These are phyloP conservation scores for Argynnis bischoffii DNA, from an alignment of 2,888 invertebrate species.

Conservation along the genomic window DNA sequence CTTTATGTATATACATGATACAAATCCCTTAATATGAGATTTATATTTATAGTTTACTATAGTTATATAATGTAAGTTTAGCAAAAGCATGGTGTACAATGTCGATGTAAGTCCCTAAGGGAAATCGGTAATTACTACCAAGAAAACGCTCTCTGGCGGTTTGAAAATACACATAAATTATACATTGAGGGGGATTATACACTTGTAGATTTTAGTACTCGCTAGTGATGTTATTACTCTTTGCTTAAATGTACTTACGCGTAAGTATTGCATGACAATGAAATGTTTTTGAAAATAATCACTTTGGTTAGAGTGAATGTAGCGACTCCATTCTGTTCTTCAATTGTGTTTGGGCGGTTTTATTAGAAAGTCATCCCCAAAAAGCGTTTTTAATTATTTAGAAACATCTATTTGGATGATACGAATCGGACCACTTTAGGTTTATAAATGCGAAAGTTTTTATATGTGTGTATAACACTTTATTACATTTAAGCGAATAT, in stretches of 20 bases:
- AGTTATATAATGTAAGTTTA: constrained; percentile 9
- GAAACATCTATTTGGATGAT: too few species aligned
- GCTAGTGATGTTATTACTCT: constrained; percentile 22
- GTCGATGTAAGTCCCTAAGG: constrained; percentile 31
- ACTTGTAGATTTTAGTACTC: constrained; percentile 19
- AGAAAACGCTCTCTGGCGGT: constrained; percentile 32
- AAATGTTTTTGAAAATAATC: constrained; percentile 20
- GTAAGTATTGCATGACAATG: constrained; percentile 14
- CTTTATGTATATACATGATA: too few species aligned
- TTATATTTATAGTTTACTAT: constrained; percentile 3
- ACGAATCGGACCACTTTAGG: too few species aligned
- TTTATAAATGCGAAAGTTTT: too few species aligned
- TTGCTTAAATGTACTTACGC: constrained; percentile 15
- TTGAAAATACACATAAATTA: constrained; percentile 22
- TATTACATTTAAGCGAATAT: too few species aligned
- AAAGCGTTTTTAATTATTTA: too few species aligned
- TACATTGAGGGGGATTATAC: constrained; percentile 18
- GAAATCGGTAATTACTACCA: constrained; percentile 33
- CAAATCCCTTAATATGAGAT: neutral
- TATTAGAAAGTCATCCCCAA: neutral
- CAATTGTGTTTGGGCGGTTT: neutral
- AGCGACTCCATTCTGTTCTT: neutral
- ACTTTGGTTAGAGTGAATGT: constrained; percentile 8
- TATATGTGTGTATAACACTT: too few species aligned
- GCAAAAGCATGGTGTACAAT: constrained; percentile 18